phyloP scores from a whole-genome alignment of 2,113 vertebrate species.

The Corythornis madagascariensis region DNA sequence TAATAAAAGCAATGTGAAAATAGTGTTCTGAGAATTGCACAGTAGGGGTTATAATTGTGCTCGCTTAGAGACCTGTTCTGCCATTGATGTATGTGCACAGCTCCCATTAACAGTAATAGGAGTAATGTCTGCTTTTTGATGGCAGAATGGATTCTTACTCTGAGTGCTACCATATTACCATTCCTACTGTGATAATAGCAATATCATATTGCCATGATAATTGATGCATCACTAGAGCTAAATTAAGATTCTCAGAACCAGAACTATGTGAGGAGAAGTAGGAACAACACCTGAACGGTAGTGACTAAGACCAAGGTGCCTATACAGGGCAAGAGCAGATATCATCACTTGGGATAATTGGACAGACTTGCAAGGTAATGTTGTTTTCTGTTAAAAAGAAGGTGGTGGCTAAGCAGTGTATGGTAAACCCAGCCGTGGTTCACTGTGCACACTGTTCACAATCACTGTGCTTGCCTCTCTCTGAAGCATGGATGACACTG shows the following conservation, averaged over 20 bases:
- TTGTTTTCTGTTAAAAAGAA: neutral
- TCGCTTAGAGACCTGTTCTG: conserved; percentile 66
- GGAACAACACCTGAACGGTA: neutral
- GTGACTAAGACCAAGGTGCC: neutral
- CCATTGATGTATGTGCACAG: conserved; percentile 58
- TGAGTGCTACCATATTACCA: conserved; percentile 61
- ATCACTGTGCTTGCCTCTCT: neutral
- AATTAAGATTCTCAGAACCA: conserved; percentile 55
- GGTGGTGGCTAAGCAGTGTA: neutral
- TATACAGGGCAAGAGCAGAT: neutral
- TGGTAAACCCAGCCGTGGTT: neutral
- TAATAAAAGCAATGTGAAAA: conserved; percentile 69
- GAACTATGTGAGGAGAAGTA: neutral
- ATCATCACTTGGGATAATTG: neutral
- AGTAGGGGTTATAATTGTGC: conserved; percentile 69
- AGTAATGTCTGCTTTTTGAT: conserved; percentile 47
- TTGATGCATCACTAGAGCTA: conserved; percentile 62
- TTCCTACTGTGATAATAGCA: conserved; percentile 77
- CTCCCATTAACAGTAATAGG: conserved; percentile 72
- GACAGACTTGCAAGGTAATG: neutral
- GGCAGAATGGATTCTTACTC: conserved; percentile 67
- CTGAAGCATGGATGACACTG: neutral
- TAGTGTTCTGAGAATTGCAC: conserved; percentile 60
- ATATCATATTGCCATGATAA: conserved; percentile 64
- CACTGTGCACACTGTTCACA: neutral